Conservation (phyloP, 2,113 vertebrate species). For the Leucopsar rothschildi region DNA sequence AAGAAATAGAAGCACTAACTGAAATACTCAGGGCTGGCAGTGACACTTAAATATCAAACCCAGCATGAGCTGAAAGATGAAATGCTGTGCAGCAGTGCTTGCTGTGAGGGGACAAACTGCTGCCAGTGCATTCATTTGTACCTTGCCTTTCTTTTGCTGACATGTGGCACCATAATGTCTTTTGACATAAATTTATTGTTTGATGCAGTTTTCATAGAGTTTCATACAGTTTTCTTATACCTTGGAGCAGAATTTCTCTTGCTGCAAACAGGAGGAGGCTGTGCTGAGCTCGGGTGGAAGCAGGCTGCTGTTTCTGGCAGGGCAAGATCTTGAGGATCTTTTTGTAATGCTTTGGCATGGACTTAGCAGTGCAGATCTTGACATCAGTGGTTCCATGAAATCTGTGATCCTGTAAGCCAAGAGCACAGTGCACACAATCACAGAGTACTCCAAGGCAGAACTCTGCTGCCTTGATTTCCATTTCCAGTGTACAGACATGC, state of each 20-base stretch:
- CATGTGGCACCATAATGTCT: neutral
- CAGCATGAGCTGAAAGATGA: neutral
- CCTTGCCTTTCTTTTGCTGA: neutral
- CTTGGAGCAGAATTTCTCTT: neutral
- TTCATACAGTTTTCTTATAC: neutral
- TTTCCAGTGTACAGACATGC: neutral
- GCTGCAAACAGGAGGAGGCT: neutral
- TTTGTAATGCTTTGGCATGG: neutral
- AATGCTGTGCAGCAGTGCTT: neutral
- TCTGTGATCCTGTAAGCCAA: neutral
- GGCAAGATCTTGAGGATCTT: neutral
- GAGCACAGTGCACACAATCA: neutral
- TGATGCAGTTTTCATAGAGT: neutral
- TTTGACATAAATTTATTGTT: neutral
- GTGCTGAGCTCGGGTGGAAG: neutral
- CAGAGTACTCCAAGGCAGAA: neutral
- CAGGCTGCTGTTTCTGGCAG: neutral
- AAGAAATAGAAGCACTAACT: neutral
- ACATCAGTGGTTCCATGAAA: neutral
- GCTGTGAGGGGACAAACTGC: neutral
- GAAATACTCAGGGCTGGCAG: neutral
- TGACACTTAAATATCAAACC: neutral
- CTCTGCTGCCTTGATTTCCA: slow-evolving; percentile 16
- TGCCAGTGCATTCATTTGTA: neutral
- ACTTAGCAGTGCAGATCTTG: neutral